Base-by-base conservation (phyloP, 1,140 invertebrate genomes). In the Tetramorium parvispinum region DNA sequence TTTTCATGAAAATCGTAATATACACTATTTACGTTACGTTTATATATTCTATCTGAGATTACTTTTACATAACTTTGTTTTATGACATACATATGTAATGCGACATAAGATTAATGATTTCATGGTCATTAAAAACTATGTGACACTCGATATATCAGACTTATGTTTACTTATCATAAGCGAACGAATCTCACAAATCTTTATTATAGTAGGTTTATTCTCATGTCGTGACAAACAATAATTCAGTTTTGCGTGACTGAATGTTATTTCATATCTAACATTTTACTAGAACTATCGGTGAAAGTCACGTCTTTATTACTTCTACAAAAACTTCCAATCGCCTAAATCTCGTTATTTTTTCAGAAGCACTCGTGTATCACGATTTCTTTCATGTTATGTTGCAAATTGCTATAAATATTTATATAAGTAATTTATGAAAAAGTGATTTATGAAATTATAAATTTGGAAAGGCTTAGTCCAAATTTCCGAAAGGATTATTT, bases 91-190 rank as follows among this genome's bases (percentile, higher is more conserved):
- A n/a, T 24, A 27, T 37, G 7, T 16, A 8, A 68, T 3, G 27
- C 40, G 1, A 79, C 24, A 63, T 63, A 27, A 37, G 27, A 79
- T 79, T 79, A 51, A 79, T 66, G 27, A 78, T 40, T 32, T 77
- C 1, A 46, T 7, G 37, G 37, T 13, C 51, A 40, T 66, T 79
- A 79, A 79, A 51, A 68, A n/a, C 46, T 37, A 0, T 68, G 32
- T 79, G 61, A 68, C 21, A 77, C 5, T 11, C 8, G 1, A 53
- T 68, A 53, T 21, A 68, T 24, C 55, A 61, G 5, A 61, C 43
- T 59, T 40, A 37, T 59, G 13, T 43, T 21, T 61, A 46, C 4
- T 79, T 8, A 21, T 53, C 27, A n/a, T 79, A 79, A 68, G 53
- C 3, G 5, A 40, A 53, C 32, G 37, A 68, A 53, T 79, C 27